These are phyloP conservation scores for Emmelina monodactyla DNA, from an alignment of 2,888 invertebrate genomes.

Conservation along the genomic window DNA sequence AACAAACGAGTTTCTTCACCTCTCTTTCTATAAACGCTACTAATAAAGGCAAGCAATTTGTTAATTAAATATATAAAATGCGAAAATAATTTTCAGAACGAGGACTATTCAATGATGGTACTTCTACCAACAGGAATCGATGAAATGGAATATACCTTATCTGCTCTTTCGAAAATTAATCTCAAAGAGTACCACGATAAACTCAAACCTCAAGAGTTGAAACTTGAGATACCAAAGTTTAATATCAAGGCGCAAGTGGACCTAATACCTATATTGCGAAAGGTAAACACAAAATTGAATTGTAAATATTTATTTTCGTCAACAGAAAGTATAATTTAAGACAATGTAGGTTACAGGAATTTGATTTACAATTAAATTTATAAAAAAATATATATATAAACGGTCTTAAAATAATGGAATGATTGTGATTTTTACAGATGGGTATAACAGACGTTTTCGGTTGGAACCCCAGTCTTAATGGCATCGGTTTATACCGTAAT, in stretches of 20 bases:
- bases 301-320: neutral
- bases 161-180: constrained; percentile 27
- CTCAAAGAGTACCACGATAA: constrained; percentile 30
- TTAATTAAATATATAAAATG: no score
- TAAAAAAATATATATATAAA: neutral
- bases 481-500: constrained; percentile 28
- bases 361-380: neutral
- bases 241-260: constrained; percentile 42
- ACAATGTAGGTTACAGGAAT: neutral
- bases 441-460: constrained; percentile 49
- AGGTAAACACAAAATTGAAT: constrained; percentile 25
- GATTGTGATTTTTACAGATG: constrained; percentile 32
- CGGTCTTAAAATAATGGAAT: neutral
- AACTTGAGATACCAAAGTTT: constrained; percentile 50
- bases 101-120: constrained; percentile 52
- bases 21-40: no score
- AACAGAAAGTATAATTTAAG: neutral
- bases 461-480: constrained; percentile 33
- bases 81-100: constrained; percentile 42
- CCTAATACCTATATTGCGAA: constrained; percentile 30
- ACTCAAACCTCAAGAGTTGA: constrained; percentile 26
- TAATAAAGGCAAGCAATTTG: no score
- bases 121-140: constrained; percentile 39
- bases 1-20: no score
- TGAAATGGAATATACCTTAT: constrained; percentile 19